Evolutionary conservation across 2,888 invertebrate genomes (phyloP).

Genomic region (Pristionchus maxplancki): DNA sequence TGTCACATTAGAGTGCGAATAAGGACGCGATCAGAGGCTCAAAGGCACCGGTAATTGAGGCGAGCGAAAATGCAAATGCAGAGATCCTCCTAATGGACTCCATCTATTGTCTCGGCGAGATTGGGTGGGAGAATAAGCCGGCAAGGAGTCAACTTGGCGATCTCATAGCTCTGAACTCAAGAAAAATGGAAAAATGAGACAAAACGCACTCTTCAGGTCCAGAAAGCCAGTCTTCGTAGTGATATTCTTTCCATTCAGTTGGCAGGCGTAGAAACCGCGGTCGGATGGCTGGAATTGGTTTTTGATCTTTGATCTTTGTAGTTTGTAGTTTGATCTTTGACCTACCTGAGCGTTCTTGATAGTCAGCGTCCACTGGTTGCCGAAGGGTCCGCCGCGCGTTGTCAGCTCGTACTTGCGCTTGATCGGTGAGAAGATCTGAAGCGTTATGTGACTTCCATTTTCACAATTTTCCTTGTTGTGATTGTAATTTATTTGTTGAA

Average conservation of each 20-base stretch:
- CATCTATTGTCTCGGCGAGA: neutral
- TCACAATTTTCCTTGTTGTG: neutral
- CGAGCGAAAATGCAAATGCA: slow-evolving; percentile 15
- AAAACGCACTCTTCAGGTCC: slow-evolving; percentile 69
- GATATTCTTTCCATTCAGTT: slow-evolving; percentile 75
- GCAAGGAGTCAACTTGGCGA: neutral
- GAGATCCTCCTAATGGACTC: slow-evolving; percentile 14
- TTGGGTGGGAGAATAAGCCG: neutral
- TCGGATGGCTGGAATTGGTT: slow-evolving; percentile 84
- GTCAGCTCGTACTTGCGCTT: slow-evolving; percentile 75
- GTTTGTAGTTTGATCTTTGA: neutral
- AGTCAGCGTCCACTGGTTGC: slow-evolving; percentile 92
- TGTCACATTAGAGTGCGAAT: slow-evolving; percentile 21
- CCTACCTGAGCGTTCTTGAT: slow-evolving; percentile 87
- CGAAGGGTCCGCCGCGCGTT: slow-evolving; percentile 81
- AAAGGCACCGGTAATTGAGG: slow-evolving; percentile 30
- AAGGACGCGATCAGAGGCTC: slow-evolving; percentile 15
- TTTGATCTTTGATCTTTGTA: neutral
- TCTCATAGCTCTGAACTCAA: no score
- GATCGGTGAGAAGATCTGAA: slow-evolving; percentile 70
- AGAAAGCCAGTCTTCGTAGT: slow-evolving; percentile 69
- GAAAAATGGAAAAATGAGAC: neutral
- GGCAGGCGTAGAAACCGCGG: slow-evolving; percentile 91
- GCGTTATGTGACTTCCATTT: neutral
- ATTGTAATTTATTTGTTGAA: no score